phyloP scores from a whole-genome alignment of 1,140 invertebrate species.

The Eupristina koningsbergeri region DNA sequence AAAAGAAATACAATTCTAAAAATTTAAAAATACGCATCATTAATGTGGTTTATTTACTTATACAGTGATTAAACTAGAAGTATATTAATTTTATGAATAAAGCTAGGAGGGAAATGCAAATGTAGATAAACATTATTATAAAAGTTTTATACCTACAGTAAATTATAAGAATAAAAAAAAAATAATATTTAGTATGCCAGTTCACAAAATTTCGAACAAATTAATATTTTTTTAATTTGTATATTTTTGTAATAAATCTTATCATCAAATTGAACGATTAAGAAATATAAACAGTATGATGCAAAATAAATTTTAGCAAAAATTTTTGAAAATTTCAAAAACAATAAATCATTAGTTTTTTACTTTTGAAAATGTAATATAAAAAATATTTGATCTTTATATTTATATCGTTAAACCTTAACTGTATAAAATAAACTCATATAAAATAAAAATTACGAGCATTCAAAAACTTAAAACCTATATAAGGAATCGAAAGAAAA shows the following conservation, averaged over 20 bases:
- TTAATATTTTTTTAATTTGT: neutral
- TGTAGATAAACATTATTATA: neutral
- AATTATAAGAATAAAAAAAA: neutral
- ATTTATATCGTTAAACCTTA: neutral
- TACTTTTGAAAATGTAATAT: too few species aligned
- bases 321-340: too few species aligned
- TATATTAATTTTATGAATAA: neutral
- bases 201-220: neutral
- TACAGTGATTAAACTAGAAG: neutral
- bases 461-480: neutral
- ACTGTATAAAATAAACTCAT: neutral
- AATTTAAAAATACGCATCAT: neutral
- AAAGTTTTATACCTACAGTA: neutral
- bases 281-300: neutral
- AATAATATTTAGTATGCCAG: neutral
- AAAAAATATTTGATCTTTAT: neutral
- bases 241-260: too few species aligned
- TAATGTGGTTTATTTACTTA: conserved; percentile 18
- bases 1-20: neutral
- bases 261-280: neutral
- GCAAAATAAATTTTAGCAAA: too few species aligned
- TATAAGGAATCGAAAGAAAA: neutral
- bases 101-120: neutral
- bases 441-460: neutral
- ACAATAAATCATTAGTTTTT: too few species aligned